Evolutionary conservation across 2,888 invertebrate species (phyloP), one percentile per base, ranked within the genome.

Genomic region (Gortyna flavago): DNA sequence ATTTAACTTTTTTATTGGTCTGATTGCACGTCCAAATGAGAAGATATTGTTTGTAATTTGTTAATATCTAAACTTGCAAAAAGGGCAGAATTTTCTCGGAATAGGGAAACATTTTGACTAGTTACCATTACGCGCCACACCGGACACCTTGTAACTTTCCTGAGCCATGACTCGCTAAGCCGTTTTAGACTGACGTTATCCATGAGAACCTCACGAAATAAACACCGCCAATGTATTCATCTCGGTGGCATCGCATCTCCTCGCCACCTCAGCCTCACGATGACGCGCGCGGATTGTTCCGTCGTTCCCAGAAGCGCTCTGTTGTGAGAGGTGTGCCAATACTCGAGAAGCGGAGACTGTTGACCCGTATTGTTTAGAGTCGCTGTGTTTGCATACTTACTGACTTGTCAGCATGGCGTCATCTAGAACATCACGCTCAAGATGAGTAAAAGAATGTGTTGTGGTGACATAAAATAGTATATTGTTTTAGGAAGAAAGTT

Each of bases 311-410:
- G 88, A 87, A 86, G 51, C 66, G 13, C 0, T 44, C 61, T 73
- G 72, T 78, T 70, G 83, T 48, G 75, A 57, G 70, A 65, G 72
- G 61, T 62, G 62, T 35, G 86, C 62, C 83, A 65, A 83, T 69
- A 72, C 65, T 9, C 13, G 67, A 64, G 44, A 44, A 81, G 41
- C 41, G 25, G 57, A 44, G 77, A 75, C 59, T 79, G 78, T 77
- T 85, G 78, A 87, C 88, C 87, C 21, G 75, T 70, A 83, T 87
- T 85, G 88, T 87, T 72, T 66, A 61, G 69, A 65, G 25, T 21
- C 61, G 83, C 77, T 74, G 72, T 59, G 71, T 80, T 73, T 77
- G 75, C 86, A 72, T 80, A 77, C 73, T 51, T 13, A 25, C 51
- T 25, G n/a, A 68, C 54, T 64, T 66, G 66, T 38, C n/a, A 21